Percentiles rank a stretch among this genome's conserved stretches.
These are phyloP conservation scores for Gorsachius goisagi DNA, from an alignment of 2,113 vertebrate species.

Conservation along the genomic window DNA sequence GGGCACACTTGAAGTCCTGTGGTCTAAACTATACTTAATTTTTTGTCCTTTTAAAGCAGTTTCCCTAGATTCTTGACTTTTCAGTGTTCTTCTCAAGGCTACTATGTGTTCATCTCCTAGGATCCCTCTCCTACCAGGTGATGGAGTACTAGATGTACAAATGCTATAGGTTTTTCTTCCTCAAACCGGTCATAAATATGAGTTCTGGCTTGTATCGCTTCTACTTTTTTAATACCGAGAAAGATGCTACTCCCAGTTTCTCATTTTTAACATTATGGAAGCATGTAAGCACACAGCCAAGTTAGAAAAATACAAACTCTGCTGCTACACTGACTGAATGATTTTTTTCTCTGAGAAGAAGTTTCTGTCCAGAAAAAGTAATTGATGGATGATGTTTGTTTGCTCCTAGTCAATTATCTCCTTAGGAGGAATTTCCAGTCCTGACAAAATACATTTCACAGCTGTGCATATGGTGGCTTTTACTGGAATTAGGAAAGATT, in stretches of 20 bases:
- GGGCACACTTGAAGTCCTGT: neutral
- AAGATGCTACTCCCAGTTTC: neutral
- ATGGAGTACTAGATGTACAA: neutral
- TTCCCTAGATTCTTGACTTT: neutral
- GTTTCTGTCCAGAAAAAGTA: neutral
- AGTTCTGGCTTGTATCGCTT: neutral
- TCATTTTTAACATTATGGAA: neutral
- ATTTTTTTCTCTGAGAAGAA: neutral
- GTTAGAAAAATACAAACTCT: neutral
- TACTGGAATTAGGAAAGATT: neutral
- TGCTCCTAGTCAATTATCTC: neutral
- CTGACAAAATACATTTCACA: neutral
- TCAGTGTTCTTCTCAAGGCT: neutral
- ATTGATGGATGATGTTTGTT: neutral
- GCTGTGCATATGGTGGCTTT: neutral
- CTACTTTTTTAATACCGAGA: neutral
- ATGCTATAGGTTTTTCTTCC: neutral
- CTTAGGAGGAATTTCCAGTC: neutral
- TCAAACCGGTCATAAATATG: neutral
- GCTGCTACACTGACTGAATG: neutral
- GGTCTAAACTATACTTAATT: neutral
- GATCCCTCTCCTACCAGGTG: neutral
- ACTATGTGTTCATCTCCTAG: neutral
- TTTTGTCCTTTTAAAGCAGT: neutral
- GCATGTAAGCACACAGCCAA: neutral